A percentile compares a stretch with the other conserved stretches of the same genome.
Evolutionary conservation across 2,797 vertebrate genomes (phyloP).

Genomic region (Platalea minor): DNA sequence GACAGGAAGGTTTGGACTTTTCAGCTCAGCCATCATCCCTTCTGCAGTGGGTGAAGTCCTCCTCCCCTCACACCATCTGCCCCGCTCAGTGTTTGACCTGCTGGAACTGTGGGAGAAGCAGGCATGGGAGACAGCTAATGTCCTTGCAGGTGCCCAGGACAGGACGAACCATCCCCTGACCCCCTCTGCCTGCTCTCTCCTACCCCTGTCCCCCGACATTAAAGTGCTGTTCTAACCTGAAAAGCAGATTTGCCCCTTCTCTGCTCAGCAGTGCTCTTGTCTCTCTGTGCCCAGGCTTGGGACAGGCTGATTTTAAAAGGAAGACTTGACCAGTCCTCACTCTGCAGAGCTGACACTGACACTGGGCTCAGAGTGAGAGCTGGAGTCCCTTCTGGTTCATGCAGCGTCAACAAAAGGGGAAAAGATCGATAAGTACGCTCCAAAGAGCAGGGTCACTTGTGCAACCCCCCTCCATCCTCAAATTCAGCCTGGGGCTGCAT

Average conservation of each 20-base stretch:
- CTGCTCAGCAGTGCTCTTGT: conserved; percentile 46
- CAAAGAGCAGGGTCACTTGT: conserved; percentile 58
- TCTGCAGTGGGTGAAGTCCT: not conserved
- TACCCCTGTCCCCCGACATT: not conserved
- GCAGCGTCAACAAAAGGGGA: not conserved
- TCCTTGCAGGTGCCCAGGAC: not conserved
- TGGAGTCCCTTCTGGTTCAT: not conserved
- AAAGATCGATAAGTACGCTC: conserved; percentile 26
- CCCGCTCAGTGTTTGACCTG: not conserved
- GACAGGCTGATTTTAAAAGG: conserved; percentile 26
- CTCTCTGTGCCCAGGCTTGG: conserved; percentile 18
- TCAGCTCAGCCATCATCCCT: not conserved
- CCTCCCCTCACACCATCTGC: not conserved
- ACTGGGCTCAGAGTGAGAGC: not conserved
- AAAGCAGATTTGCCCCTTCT: conserved; percentile 48
- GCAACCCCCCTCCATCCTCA: conserved; percentile 2
- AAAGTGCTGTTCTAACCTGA: conserved; percentile 60
- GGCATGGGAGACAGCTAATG: not conserved
- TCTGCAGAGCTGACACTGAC: conserved; percentile 27
- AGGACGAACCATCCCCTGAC: not conserved
- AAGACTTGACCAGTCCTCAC: not conserved
- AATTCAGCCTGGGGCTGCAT: not conserved
- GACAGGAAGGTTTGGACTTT: not conserved
- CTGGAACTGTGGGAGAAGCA: not conserved
- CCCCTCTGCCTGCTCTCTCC: not conserved